phyloP scores from a whole-genome alignment of 1,140 invertebrate genomes.

The Anastrepha ludens region DNA sequence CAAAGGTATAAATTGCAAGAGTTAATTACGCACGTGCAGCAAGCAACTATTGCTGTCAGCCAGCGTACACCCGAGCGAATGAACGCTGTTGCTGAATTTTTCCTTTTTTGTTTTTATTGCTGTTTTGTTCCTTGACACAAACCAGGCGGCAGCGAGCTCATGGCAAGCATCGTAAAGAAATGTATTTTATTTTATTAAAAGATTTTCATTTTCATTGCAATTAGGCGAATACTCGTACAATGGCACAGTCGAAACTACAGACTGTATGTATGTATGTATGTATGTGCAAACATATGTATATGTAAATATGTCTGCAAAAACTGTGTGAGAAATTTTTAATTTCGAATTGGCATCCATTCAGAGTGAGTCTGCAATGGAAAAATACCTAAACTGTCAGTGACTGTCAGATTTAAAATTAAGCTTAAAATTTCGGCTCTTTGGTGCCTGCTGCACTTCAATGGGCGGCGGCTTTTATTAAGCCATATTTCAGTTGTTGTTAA shows the following conservation, averaged over 20 bases:
- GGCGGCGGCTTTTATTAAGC: background rate
- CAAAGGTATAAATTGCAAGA: constrained; percentile 5
- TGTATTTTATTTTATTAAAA: constrained; percentile 45
- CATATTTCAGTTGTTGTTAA: background rate
- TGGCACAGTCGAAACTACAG: background rate
- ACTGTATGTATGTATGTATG: background rate
- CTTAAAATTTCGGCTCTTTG: background rate
- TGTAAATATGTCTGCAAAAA: background rate
- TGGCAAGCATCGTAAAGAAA: constrained; percentile 18
- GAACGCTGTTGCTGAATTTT: background rate
- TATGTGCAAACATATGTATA: background rate
- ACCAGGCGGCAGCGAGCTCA: background rate
- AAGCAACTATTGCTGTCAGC: background rate
- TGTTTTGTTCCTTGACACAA: constrained; percentile 1
- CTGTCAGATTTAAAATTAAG: background rate
- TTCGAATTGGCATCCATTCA: constrained; percentile 28
- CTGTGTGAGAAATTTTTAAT: constrained; percentile 11
- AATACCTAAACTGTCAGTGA: constrained; percentile 16
- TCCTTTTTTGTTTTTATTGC: background rate
- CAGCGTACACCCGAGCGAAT: background rate
- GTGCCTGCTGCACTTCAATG: background rate
- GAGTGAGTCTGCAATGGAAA: constrained; percentile 18
- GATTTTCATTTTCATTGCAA: constrained; percentile 42
- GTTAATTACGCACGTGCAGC: constrained; percentile 46
- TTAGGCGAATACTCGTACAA: background rate